These are phyloP conservation scores for Lutraria rhynchaena DNA, from an alignment of 1,140 invertebrate species.

Conservation along the genomic window DNA sequence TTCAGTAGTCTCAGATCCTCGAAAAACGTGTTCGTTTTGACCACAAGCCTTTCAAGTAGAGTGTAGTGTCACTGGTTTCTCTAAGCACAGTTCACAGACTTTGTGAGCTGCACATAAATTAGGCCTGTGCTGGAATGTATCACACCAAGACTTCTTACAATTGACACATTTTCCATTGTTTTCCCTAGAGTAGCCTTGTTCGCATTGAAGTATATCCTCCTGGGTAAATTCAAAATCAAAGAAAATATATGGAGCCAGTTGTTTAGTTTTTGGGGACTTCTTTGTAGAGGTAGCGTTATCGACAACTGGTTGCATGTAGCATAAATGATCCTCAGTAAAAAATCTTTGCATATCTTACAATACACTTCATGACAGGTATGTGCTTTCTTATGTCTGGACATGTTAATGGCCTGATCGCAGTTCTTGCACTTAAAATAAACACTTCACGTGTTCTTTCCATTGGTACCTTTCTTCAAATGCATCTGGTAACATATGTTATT, in stretches of 20 bases:
- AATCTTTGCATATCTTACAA: slow-evolving; percentile 29
- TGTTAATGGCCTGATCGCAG: slow-evolving; percentile 7
- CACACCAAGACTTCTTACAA: too few species aligned
- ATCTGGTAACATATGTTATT: background rate
- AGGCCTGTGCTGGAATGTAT: slow-evolving; percentile 9
- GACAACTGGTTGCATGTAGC: slow-evolving; percentile 34
- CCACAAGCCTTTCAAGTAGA: background rate
- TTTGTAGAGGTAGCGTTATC: background rate
- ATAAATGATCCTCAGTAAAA: background rate
- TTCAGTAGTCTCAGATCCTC: background rate
- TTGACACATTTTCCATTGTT: slow-evolving; percentile 10
- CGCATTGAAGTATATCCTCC: slow-evolving; percentile 11
- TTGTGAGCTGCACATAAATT: slow-evolving; percentile 34
- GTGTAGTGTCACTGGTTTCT: background rate
- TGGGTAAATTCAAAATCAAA: slow-evolving; percentile 44
- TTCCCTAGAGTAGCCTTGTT: background rate
- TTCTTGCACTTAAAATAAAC: background rate
- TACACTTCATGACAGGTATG: slow-evolving; percentile 4
- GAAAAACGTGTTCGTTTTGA: background rate
- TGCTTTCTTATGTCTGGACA: background rate
- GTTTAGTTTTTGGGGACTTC: background rate
- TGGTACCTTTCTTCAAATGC: background rate
- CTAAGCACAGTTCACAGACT: slow-evolving; percentile 8
- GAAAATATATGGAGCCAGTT: background rate
- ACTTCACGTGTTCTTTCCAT: background rate